Percentiles rank a stretch among this genome's conserved stretches.
These are phyloP conservation scores for Dendropsophus ebraccatus DNA, from an alignment of 2,113 vertebrate genomes.

Conservation along the genomic window DNA sequence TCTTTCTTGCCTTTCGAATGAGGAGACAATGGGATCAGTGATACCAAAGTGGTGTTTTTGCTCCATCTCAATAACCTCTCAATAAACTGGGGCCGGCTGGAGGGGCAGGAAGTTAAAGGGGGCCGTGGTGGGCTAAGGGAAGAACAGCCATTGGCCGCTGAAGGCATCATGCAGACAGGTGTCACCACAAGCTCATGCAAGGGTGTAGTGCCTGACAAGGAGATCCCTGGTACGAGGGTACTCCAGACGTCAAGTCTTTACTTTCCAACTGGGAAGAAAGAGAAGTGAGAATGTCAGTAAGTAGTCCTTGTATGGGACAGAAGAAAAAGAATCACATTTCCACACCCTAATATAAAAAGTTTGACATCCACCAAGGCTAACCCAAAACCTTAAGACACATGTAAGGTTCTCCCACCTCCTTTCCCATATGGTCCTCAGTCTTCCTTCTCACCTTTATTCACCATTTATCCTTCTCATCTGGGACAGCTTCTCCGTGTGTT, in stretches of 20 bases:
- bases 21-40: slow-evolving; percentile 25
- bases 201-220: slow-evolving; percentile 57
- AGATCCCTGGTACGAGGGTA: slow-evolving; percentile 31
- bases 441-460: slow-evolving; percentile 42
- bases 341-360: too few species aligned
- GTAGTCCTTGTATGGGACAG: too few species aligned
- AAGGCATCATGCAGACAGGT: slow-evolving; percentile 60
- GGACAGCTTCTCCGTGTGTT: slow-evolving; percentile 22
- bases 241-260: slow-evolving; percentile 56
- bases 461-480: slow-evolving; percentile 50
- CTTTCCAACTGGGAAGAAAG: slow-evolving; percentile 26
- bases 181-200: slow-evolving; percentile 60
- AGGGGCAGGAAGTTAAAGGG: slow-evolving; percentile 16
- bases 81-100: slow-evolving; percentile 40
- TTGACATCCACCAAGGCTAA: not conserved
- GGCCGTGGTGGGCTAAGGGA: slow-evolving; percentile 57
- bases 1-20: slow-evolving; percentile 25
- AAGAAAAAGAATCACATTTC: too few species aligned
- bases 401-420: not conserved
- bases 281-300: not conserved
- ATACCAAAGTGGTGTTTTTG: slow-evolving; percentile 6
- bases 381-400: not conserved
- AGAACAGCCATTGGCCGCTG: slow-evolving; percentile 57
- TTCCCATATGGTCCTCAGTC: not conserved
- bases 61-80: slow-evolving; percentile 31